Base-by-base conservation (phyloP, 2,797 vertebrate genomes). In the Pampus argenteus region DNA sequence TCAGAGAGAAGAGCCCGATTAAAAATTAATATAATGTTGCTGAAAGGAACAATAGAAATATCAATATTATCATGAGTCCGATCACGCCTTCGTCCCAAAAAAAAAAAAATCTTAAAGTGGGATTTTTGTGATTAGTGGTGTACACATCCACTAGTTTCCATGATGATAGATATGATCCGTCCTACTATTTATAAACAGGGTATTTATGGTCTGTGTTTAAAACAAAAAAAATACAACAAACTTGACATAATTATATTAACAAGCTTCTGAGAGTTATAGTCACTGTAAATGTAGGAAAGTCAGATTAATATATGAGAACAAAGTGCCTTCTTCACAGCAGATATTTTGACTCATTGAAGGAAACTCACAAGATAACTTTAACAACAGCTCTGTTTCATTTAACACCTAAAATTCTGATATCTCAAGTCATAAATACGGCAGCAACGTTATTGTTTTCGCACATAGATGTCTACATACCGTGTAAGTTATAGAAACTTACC, bases 251-350 rank as follows among this genome's bases (percentile, higher is more conserved):
- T 17, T 55, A 18, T 14, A 55, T 55, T 47, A 6, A 61, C 18
- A 28, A 49, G 51, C 55, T 73, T 49, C 50, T 42, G 6, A 22
- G 13, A 67, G 48, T 47, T 48, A 11, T 17, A 23, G 2, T 23
- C 17, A 8, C 4, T 31, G 18, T 18, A 5, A 50, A 36, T 68
- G 38, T 49, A 38, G 31, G 13, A 28, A 65, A 36, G 67, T 5
- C 4, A 68, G 9, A 74, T 56, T 71, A 66, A 82, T 85, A 79
- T 81, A 78, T 78, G 20, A 48, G 9, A 25, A 48, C 22, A 36
- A 9, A 23, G 23, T 22, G 15, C n/a, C 42, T 60, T 57, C 22
- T 40, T 23, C 23, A 23, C 29, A 15, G n/a, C 9, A 25, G 47
- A 55, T 11, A 9, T 76, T 52, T 66, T 45, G 47, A 51, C 49